These are phyloP conservation scores for Nasonia oneida DNA, from an alignment of 2,888 invertebrate species.

Conservation along the genomic window DNA sequence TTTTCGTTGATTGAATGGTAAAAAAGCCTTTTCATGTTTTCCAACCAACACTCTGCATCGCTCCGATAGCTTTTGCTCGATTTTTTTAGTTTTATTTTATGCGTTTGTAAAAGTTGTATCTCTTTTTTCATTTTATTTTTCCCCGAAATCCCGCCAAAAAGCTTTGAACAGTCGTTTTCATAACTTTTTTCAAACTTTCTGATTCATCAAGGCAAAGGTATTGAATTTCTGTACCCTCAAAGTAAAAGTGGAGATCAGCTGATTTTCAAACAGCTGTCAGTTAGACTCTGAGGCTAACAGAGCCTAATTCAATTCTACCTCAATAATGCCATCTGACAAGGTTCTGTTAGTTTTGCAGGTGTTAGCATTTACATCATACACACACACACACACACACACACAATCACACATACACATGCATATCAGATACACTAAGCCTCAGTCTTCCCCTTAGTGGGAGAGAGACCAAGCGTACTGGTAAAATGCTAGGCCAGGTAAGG, in stretches of 20 bases:
- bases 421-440: background rate
- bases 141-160: too few relatives aligned
- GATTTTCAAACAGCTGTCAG: constrained; percentile 58
- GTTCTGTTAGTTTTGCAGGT: constrained; percentile 40
- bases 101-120: too few relatives aligned
- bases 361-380: constrained; percentile 42
- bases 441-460: constrained; percentile 24
- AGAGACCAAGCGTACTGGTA: constrained; percentile 29
- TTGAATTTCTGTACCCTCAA: background rate
- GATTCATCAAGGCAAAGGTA: background rate
- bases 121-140: too few relatives aligned
- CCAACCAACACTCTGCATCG: too few relatives aligned
- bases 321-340: constrained; percentile 51
- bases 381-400: background rate
- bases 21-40: too few relatives aligned
- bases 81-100: too few relatives aligned
- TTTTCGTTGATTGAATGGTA: too few relatives aligned
- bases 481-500: constrained; percentile 51
- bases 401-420: background rate
- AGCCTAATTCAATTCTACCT: constrained; percentile 57
- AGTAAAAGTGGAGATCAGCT: constrained; percentile 43
- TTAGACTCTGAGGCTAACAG: constrained; percentile 32
- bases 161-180: too few relatives aligned
- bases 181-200: background rate
- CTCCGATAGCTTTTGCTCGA: too few relatives aligned